phyloP scores from a whole-genome alignment of 2,113 vertebrate species.

The Tor tambroides region DNA sequence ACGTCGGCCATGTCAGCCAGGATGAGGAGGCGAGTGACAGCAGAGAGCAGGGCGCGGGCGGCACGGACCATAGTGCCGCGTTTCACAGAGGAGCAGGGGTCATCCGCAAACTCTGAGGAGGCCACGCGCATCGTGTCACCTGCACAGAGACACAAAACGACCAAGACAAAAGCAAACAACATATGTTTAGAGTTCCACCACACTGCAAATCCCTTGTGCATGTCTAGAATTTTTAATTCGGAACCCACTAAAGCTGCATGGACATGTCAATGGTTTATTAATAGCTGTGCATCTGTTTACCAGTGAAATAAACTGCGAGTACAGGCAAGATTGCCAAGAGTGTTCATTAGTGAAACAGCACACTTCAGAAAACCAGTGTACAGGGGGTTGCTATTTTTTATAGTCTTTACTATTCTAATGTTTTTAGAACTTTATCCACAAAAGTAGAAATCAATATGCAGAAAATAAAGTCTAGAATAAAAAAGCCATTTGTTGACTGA shows the following conservation, averaged over 20 bases:
- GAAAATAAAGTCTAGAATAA: not conserved
- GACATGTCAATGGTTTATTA: slow-evolving; percentile 12
- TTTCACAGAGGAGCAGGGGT: slow-evolving; percentile 96
- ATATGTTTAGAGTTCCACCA: slow-evolving; percentile 5
- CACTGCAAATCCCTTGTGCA: not conserved
- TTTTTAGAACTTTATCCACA: too few relatives aligned
- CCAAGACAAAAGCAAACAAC: slow-evolving; percentile 1
- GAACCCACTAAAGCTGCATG: not conserved
- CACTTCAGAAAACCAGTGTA: not conserved
- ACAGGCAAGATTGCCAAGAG: not conserved
- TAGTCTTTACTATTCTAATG: too few relatives aligned
- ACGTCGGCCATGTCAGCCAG: slow-evolving; percentile 98
- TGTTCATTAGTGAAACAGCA: slow-evolving; percentile 18
- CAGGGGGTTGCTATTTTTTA: not conserved
- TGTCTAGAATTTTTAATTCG: not conserved
- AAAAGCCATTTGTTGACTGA: too few relatives aligned
- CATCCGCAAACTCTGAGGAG: slow-evolving; percentile 95
- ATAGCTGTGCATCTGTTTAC: slow-evolving; percentile 27
- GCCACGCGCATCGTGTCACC: slow-evolving; percentile 94
- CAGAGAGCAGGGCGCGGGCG: slow-evolving; percentile 91
- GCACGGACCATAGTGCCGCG: slow-evolving; percentile 98
- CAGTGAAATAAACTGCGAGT: not conserved
- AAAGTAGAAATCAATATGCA: not conserved
- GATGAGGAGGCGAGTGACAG: slow-evolving; percentile 96
- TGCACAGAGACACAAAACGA: slow-evolving; percentile 57